Evolutionary conservation across 2,888 invertebrate species (phyloP).

Genomic region (Heteromurus nitidus): DNA sequence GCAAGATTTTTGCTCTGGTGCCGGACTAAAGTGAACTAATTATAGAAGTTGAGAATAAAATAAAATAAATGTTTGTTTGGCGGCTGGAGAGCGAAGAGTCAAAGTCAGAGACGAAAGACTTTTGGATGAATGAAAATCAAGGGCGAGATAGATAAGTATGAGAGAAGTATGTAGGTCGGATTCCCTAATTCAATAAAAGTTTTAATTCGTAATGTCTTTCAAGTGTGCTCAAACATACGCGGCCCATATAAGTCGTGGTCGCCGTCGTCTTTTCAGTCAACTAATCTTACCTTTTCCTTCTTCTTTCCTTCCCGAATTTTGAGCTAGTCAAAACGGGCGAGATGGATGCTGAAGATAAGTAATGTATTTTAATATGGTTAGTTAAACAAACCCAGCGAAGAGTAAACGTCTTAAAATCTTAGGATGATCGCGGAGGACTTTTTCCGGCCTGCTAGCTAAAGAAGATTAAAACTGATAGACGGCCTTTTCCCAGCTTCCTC

Average conservation of each 20-base stretch:
- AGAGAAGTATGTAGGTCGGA: slow-evolving; percentile 3
- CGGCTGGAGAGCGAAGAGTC: no score
- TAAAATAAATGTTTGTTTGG: no score
- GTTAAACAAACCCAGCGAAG: slow-evolving; percentile 61
- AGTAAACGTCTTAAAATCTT: slow-evolving; percentile 64
- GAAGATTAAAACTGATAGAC: slow-evolving; percentile 57
- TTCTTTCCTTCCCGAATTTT: not conserved
- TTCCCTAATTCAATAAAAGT: slow-evolving; percentile 7
- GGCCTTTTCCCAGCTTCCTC: slow-evolving; percentile 38
- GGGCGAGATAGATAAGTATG: no score
- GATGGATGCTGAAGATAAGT: slow-evolving; percentile 49
- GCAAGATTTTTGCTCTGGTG: no score
- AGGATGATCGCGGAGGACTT: slow-evolving; percentile 34
- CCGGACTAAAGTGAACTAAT: no score
- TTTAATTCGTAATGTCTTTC: slow-evolving; percentile 15
- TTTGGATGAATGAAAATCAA: no score
- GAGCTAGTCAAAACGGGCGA: not conserved
- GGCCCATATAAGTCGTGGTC: no score
- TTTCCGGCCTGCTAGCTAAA: slow-evolving; percentile 61
- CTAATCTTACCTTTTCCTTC: not conserved
- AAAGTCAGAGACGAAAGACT: no score
- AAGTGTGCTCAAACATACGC: no score
- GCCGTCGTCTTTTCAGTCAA: no score
- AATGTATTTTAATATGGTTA: slow-evolving; percentile 60
- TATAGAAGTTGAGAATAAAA: no score